A percentile compares a stretch with the other conserved stretches of the same genome.
These are phyloP conservation scores for Phenganax marumi DNA, from an alignment of 92 coral and sea anemone species.

Conservation along the genomic window DNA sequence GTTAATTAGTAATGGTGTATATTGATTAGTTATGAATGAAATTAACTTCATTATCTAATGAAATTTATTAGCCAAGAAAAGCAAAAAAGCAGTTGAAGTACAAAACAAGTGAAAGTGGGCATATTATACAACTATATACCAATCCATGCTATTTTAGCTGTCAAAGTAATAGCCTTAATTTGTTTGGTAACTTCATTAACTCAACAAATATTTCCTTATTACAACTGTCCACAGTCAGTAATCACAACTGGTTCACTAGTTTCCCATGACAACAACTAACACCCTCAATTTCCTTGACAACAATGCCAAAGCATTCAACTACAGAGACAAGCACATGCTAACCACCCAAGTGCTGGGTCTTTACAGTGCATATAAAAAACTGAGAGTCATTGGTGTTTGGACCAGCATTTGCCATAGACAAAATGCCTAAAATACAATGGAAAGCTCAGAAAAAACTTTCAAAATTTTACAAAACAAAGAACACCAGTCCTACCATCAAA, in stretches of 20 bases:
- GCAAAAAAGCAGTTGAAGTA: not conserved
- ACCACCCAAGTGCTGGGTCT: slow-evolving; percentile 60
- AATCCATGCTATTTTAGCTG: too few species aligned
- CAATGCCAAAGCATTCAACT: slow-evolving; percentile 61
- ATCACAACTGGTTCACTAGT: slow-evolving; percentile 45
- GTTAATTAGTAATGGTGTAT: too few species aligned
- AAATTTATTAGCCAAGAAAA: not conserved
- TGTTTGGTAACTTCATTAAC: too few species aligned
- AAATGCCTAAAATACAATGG: too few species aligned
- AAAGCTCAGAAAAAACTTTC: too few species aligned
- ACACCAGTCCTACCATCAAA: too few species aligned
- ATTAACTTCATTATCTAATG: not conserved
- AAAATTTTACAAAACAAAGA: too few species aligned
- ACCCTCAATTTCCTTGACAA: slow-evolving; percentile 53
- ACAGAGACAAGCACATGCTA: slow-evolving; percentile 71
- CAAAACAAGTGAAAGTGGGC: not conserved
- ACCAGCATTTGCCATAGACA: slow-evolving; percentile 94
- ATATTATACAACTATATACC: too few species aligned
- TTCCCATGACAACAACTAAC: slow-evolving; percentile 46
- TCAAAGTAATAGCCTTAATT: too few species aligned
- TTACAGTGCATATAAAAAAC: slow-evolving; percentile 66
- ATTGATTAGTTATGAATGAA: too few species aligned
- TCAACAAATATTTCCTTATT: too few species aligned
- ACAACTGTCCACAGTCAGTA: slow-evolving; percentile 70
- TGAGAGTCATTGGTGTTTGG: slow-evolving; percentile 81